Evolutionary conservation across 2,113 vertebrate species (phyloP).

Genomic region (Bothrops jararaca): DNA sequence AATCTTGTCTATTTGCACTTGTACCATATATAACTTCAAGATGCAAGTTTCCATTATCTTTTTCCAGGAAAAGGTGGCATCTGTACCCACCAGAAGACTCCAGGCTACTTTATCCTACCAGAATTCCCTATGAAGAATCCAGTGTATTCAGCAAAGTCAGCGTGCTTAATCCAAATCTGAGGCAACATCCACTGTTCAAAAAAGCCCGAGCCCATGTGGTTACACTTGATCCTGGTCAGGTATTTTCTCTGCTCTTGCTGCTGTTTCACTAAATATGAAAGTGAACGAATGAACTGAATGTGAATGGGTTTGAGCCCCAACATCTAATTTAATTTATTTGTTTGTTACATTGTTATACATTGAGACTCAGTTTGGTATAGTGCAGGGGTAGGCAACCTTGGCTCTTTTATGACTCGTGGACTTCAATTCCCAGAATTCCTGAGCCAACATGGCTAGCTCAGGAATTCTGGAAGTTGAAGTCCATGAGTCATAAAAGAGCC

Average conservation of each 20-base stretch:
- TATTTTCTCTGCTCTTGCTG: conserved; percentile 39
- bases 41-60: conserved; percentile 51
- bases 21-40: conserved; percentile 37
- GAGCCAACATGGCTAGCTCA: no score
- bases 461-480: no score
- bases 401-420: no score
- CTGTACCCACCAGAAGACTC: conserved; percentile 92
- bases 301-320: background rate
- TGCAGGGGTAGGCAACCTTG: background rate
- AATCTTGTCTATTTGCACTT: conserved; percentile 45
- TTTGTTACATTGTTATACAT: background rate
- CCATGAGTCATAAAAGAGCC: no score
- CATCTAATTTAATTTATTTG: background rate
- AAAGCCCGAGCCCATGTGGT: conserved; percentile 73
- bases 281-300: background rate
- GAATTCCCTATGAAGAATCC: conserved; percentile 97
- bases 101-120: conserved; percentile 85
- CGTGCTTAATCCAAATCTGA: conserved; percentile 80
- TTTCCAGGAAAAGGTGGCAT: conserved; percentile 90
- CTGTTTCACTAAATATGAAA: background rate
- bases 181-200: conserved; percentile 76
- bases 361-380: background rate
- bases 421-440: no score
- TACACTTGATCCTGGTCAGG: conserved; percentile 90
- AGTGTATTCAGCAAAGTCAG: conserved; percentile 92